Evolutionary conservation across 1,140 invertebrate genomes (phyloP).

Genomic region (Glomeris maerens): DNA sequence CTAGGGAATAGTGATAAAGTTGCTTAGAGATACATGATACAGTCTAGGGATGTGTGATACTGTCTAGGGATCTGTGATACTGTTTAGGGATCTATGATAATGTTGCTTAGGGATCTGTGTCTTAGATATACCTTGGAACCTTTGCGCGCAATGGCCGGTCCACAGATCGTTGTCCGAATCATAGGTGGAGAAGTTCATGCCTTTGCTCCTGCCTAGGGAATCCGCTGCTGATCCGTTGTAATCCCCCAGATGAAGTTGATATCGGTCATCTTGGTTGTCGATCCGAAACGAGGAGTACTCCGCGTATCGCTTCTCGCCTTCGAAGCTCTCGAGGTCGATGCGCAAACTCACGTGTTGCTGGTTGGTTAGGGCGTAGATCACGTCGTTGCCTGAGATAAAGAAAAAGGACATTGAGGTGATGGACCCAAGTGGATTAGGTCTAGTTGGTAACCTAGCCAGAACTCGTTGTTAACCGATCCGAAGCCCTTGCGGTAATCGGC

Average conservation of each 20-base stretch:
- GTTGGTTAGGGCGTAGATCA: slow-evolving; percentile 3
- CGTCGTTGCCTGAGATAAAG: slow-evolving; percentile 4
- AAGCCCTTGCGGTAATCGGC: slow-evolving; percentile 22
- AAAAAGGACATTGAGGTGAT: neutral
- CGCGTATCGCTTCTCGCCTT: neutral
- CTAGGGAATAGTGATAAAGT: too few species aligned
- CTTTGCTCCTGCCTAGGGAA: neutral
- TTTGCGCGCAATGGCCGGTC: neutral
- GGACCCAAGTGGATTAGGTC: neutral
- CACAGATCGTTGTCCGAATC: neutral
- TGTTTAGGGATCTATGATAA: too few species aligned
- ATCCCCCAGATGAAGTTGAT: neutral
- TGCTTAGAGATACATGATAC: too few species aligned
- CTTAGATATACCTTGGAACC: neutral
- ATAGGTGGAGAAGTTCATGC: neutral
- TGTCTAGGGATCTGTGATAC: too few species aligned
- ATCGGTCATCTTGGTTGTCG: slow-evolving; percentile 1
- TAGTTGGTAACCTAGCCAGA: slow-evolving; percentile 18
- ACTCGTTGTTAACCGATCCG: slow-evolving; percentile 19
- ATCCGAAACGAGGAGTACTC: neutral
- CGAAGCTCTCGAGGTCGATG: slow-evolving; percentile 3
- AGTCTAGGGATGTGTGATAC: too few species aligned
- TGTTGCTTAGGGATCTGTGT: too few species aligned
- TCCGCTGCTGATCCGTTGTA: slow-evolving; percentile 3
- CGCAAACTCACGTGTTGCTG: slow-evolving; percentile 2